Percentiles rank a stretch among this genome's conserved stretches.
Evolutionary conservation across 2,113 vertebrate genomes (phyloP).

Genomic region (Chloroceryle aenea): DNA sequence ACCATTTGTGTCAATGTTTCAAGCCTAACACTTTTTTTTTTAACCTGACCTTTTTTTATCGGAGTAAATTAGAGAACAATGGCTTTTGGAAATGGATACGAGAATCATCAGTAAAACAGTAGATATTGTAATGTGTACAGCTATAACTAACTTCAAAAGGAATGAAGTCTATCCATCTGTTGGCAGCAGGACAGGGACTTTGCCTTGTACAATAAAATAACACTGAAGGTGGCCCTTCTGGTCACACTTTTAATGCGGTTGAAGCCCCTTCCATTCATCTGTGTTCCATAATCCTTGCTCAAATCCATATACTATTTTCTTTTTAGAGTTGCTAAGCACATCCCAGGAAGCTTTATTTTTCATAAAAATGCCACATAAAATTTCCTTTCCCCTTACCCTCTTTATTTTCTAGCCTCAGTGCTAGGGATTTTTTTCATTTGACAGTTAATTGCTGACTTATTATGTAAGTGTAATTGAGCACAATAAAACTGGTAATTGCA

Average conservation of each 20-base stretch:
- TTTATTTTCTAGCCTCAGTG: not conserved
- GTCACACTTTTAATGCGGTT: not conserved
- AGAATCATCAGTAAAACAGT: not conserved
- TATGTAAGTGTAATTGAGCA: not conserved
- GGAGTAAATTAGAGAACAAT: not conserved
- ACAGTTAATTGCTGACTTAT: not conserved
- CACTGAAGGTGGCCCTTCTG: not conserved
- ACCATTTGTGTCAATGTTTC: not conserved
- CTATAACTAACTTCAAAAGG: slow-evolving; percentile 34
- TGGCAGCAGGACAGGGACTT: not conserved
- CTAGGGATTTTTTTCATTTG: not conserved
- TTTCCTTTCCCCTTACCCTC: not conserved
- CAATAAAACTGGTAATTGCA: not conserved
- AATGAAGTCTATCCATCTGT: not conserved
- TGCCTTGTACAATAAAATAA: not conserved
- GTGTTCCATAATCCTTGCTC: not conserved
- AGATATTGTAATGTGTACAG: not conserved
- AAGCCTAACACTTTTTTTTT: not conserved
- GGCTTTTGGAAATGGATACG: not conserved
- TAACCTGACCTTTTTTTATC: not conserved
- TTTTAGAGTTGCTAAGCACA: not conserved
- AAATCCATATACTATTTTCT: not conserved
- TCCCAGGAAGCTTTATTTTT: not conserved
- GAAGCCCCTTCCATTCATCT: not conserved
- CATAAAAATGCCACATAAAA: not conserved